Conservation (phyloP, 2,888 invertebrate genomes). For the Apamea anceps region DNA sequence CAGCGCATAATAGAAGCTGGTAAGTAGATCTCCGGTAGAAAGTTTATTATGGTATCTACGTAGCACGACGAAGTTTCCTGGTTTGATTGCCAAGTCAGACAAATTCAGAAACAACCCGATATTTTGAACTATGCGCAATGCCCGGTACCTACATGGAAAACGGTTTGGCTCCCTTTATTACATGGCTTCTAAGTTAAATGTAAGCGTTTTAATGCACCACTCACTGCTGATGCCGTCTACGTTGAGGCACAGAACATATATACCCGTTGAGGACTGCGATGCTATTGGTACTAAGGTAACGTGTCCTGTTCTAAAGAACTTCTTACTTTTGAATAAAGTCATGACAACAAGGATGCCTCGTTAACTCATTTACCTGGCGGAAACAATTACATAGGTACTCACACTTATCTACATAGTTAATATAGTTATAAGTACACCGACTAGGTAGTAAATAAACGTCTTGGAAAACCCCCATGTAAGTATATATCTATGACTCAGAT, state of each 20-base stretch:
- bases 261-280: neutral
- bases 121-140: neutral
- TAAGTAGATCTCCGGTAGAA: neutral
- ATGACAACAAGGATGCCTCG: neutral
- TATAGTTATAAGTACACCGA: conserved; percentile 3
- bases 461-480: conserved; percentile 63
- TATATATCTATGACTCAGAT: conserved; percentile 44
- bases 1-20: neutral
- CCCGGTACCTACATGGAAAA: neutral
- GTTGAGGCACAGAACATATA: no score
- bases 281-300: neutral
- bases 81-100: neutral
- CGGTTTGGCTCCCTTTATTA: neutral
- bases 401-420: conserved; percentile 13
- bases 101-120: neutral
- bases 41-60: neutral
- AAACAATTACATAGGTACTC: conserved; percentile 36
- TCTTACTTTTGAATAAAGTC: conserved; percentile 2
- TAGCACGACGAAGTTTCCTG: neutral
- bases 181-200: no score
- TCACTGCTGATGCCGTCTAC: neutral
- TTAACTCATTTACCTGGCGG: conserved; percentile 19
- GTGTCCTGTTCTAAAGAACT: no score
- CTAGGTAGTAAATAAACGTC: conserved; percentile 28
- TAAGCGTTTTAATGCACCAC: neutral